Evolutionary conservation across 2,888 invertebrate species (phyloP).

Genomic region (Agriopis aurantiaria): DNA sequence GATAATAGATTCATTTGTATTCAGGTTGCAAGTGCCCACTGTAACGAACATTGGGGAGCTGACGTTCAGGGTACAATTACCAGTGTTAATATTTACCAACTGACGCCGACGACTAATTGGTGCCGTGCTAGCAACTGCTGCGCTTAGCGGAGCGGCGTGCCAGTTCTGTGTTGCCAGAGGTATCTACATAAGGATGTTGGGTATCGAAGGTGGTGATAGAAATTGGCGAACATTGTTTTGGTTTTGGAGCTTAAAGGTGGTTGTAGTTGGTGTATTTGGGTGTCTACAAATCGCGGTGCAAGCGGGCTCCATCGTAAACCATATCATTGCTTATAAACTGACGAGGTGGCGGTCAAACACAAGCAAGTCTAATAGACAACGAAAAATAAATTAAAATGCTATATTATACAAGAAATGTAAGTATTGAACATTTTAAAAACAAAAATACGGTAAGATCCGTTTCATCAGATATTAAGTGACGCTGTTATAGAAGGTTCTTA

Average conservation of each 20-base stretch:
- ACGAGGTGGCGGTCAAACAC: too few relatives aligned
- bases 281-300: too few relatives aligned
- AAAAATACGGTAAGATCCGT: too few relatives aligned
- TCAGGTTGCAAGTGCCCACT: constrained; percentile 79
- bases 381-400: too few relatives aligned
- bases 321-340: too few relatives aligned
- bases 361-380: too few relatives aligned
- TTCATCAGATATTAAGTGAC: too few relatives aligned
- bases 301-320: too few relatives aligned
- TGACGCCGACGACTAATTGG: constrained; percentile 82
- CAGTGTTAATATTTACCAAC: constrained; percentile 85
- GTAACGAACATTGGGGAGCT: constrained; percentile 84
- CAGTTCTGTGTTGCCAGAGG: constrained; percentile 24
- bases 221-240: background rate
- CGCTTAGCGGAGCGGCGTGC: constrained; percentile 49
- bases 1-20: constrained; percentile 85
- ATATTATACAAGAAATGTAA: too few relatives aligned
- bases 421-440: too few relatives aligned
- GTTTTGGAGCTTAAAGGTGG: background rate
- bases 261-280: background rate
- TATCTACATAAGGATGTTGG: background rate
- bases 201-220: background rate
- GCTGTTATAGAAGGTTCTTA: too few relatives aligned
- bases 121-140: constrained; percentile 60
- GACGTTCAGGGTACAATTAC: constrained; percentile 83